These are phyloP conservation scores for Astur gentilis DNA, from an alignment of 2,113 vertebrate species.

Conservation along the genomic window DNA sequence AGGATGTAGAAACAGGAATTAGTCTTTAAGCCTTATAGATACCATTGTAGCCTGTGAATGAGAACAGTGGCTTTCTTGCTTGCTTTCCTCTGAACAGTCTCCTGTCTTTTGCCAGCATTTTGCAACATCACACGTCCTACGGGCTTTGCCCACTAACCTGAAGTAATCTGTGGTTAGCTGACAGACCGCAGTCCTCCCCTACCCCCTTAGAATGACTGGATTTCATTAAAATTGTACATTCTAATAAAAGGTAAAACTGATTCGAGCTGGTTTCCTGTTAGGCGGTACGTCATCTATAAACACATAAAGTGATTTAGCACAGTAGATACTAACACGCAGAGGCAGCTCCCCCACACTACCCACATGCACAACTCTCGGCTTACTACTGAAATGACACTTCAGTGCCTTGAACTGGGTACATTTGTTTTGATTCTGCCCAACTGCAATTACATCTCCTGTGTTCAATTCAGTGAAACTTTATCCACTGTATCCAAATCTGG, in stretches of 20 bases:
- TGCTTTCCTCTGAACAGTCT: neutral
- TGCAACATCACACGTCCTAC: neutral
- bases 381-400: neutral
- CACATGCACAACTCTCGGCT: neutral
- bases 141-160: neutral
- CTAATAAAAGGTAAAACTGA: neutral
- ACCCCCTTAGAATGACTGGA: neutral
- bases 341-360: neutral
- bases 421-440: neutral
- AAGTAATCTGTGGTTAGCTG: neutral
- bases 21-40: neutral
- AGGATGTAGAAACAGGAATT: neutral
- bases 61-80: neutral
- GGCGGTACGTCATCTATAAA: neutral
- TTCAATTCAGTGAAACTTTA: neutral
- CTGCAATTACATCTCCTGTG: neutral
- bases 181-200: rapidly evolving
- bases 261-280: neutral
- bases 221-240: neutral
- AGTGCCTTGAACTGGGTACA: neutral
- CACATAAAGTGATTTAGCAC: neutral
- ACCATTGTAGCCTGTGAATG: neutral
- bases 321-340: neutral
- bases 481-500: neutral
- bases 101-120: neutral